Base-by-base conservation (phyloP, 2,797 vertebrate species). In the Pristis pectinata region DNA sequence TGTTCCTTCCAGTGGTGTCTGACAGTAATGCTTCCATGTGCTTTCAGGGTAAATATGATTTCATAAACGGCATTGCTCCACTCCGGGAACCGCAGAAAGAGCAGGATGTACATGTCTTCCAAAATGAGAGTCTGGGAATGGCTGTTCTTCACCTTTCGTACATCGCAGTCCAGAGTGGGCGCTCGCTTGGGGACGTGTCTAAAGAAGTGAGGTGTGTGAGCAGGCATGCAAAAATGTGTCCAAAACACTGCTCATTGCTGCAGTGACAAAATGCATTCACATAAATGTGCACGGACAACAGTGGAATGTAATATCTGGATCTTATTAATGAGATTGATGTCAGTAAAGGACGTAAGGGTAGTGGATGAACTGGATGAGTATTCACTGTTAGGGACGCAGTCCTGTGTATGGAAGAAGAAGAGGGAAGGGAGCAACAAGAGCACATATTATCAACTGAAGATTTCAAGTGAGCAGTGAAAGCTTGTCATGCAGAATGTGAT, bases 51-150 rank as follows among this genome's bases (percentile, higher is more conserved):
- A 99, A 98, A 95, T 97, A 97, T 87, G 98, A 98, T 27, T 99
- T 99, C 97, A 97, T 99, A 94, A 98, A 99, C 0, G 98, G 99
- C 0, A 96, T 98, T 0, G 96, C 96, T 0, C 97, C 97, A 0
- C 96, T 99, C 96, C 97, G 97, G 94, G 97, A 98, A 0, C 89
- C 98, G 0, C 95, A 95, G 0, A 97, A 95, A 0, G 98, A 98
- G 0, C 97, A 97, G 24, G 98, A 98, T 76, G 95, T 97, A 1
- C 97, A 97, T 95, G 96, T 96, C 94, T 98, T 98, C 95, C 98
- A 98, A 96, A 98, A 98, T 0, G 99, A 99, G 95, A 98, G 98
- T 94, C 95, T 99, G 95, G 99, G 98, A 19, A 98, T 99, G 98
- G 98, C 99, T 0, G 98, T 99, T 11, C 97, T 99, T 8, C 98